A percentile compares a stretch with the other conserved stretches of the same genome.
These are phyloP conservation scores for Poecilia velifera DNA, from an alignment of 2,797 vertebrate species.

Conservation along the genomic window DNA sequence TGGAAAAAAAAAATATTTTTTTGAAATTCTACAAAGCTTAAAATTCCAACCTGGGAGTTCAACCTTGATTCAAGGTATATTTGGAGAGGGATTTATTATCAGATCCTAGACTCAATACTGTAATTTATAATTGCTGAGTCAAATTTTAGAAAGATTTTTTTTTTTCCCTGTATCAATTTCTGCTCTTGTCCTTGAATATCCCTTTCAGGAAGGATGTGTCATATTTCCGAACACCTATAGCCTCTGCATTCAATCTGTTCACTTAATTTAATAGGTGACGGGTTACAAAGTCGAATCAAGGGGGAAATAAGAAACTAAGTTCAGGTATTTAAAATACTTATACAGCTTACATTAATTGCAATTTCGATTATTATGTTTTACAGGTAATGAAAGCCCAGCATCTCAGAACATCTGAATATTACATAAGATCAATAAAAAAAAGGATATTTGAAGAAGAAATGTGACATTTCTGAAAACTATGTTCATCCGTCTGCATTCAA, in stretches of 20 bases:
- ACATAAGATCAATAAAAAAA: background rate
- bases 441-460: background rate
- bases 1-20: background rate
- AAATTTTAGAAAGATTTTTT: slow-evolving; percentile 34
- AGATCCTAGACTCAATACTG: slow-evolving; percentile 11
- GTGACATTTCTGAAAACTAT: too few relatives aligned
- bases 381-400: too few relatives aligned
- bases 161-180: slow-evolving; percentile 38
- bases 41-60: background rate
- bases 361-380: background rate
- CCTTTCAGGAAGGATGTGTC: slow-evolving; percentile 31
- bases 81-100: slow-evolving; percentile 17
- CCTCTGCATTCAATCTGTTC: background rate
- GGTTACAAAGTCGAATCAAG: background rate
- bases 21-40: background rate
- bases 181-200: slow-evolving; percentile 43
- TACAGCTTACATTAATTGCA: background rate
- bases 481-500: too few relatives aligned
- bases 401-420: too few relatives aligned
- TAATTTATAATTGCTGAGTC: slow-evolving; percentile 18
- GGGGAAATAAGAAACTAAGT: background rate
- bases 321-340: background rate
- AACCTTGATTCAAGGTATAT: slow-evolving; percentile 9
- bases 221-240: slow-evolving; percentile 10
- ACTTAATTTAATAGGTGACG: background rate